These are phyloP conservation scores for Drosophila repletoides DNA, from an alignment of 1,140 invertebrate genomes.

Conservation along the genomic window DNA sequence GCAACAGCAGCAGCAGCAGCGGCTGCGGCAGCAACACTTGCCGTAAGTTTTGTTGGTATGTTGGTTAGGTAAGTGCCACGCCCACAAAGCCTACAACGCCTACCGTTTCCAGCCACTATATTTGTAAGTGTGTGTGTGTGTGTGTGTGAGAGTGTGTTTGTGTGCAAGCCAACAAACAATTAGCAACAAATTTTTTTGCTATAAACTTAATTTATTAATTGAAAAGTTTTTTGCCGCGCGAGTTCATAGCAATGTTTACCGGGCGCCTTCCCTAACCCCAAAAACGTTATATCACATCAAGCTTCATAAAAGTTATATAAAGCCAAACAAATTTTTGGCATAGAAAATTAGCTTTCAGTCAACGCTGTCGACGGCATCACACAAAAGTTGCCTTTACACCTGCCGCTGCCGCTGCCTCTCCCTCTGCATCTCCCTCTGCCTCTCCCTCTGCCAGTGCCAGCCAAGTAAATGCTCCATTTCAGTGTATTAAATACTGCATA, in stretches of 20 bases:
- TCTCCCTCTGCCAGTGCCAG: no score
- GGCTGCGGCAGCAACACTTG: not conserved
- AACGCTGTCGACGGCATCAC: slow-evolving; percentile 23
- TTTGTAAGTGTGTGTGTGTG: not conserved
- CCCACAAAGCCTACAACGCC: slow-evolving; percentile 10
- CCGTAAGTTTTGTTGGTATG: slow-evolving; percentile 40
- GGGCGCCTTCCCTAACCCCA: not conserved
- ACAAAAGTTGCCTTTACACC: slow-evolving; percentile 35
- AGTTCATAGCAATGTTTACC: slow-evolving; percentile 29
- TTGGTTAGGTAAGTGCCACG: slow-evolving; percentile 52
- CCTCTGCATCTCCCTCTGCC: no score
- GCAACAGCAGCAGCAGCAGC: not conserved
- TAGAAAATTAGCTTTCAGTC: slow-evolving; percentile 63
- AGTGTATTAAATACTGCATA: no score
- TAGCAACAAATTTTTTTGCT: slow-evolving; percentile 32
- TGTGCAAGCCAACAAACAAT: slow-evolving; percentile 49
- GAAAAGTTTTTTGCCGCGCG: slow-evolving; percentile 57
- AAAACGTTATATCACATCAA: not conserved
- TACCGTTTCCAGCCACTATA: no score
- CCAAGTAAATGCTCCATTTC: not conserved
- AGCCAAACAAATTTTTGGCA: slow-evolving; percentile 53
- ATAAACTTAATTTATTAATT: slow-evolving; percentile 65
- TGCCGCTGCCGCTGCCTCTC: no score
- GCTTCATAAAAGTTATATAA: slow-evolving; percentile 57
- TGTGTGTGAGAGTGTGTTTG: slow-evolving; percentile 17